Percentiles rank a stretch among this genome's conserved stretches.
Conservation (phyloP, 2,888 invertebrate genomes). For the Clistopyga incitator region DNA sequence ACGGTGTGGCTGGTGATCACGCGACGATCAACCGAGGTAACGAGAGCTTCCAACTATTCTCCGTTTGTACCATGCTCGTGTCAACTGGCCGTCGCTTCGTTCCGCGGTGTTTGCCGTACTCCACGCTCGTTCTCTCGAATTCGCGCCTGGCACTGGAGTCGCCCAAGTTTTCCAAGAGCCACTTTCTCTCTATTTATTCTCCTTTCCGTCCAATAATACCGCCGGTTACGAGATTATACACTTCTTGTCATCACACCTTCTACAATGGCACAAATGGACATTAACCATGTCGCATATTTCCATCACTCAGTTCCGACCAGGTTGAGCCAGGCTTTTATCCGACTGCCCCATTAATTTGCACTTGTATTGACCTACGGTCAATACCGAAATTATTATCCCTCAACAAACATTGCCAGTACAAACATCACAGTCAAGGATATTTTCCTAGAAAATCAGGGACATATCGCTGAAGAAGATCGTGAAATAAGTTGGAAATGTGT, state of each 20-base stretch:
- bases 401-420: no score
- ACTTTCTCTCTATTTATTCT: constrained; percentile 25
- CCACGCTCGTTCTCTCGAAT: constrained; percentile 20
- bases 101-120: constrained; percentile 11
- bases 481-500: neutral
- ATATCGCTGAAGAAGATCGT: neutral
- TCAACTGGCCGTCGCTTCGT: neutral
- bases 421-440: neutral
- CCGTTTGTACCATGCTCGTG: neutral
- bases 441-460: constrained; percentile 8
- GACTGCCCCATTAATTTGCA: constrained; percentile 34
- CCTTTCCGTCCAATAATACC: constrained; percentile 4
- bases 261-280: constrained; percentile 72
- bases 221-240: neutral
- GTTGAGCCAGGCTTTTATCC: constrained; percentile 71
- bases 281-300: constrained; percentile 69
- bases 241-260: constrained; percentile 38
- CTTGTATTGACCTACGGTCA: constrained; percentile 1
- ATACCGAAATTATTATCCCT: neutral
- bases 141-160: neutral
- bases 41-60: neutral
- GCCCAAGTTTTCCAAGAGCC: constrained; percentile 7
- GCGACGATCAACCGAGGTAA: constrained; percentile 13
- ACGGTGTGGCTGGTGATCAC: neutral
- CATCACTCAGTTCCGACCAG: constrained; percentile 65